Conservation (phyloP, 1,140 invertebrate genomes). For the Hyposmocoma kahamanoa region DNA sequence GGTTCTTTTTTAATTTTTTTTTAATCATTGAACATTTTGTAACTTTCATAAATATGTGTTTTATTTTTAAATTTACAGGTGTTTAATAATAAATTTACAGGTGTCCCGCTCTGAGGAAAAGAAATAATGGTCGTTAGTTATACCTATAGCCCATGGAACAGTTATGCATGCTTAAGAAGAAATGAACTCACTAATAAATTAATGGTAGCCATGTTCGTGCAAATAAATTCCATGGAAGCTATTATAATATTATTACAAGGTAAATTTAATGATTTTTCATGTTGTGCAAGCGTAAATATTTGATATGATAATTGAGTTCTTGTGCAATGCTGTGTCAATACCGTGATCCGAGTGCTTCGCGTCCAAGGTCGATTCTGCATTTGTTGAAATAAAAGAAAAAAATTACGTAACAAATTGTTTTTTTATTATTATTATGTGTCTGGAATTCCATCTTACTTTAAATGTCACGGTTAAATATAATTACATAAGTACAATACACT, state of each 20-base stretch:
- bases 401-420: neutral
- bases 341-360: conserved; percentile 12
- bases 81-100: too few species aligned
- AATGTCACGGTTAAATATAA: neutral
- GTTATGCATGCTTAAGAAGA: neutral
- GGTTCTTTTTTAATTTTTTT: too few species aligned
- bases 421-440: conserved; percentile 1
- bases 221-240: neutral
- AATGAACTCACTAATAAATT: too few species aligned
- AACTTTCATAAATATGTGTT: too few species aligned
- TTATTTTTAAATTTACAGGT: too few species aligned
- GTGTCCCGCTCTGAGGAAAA: too few species aligned
- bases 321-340: conserved; percentile 30
- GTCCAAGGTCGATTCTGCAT: conserved; percentile 23
- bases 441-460: too few species aligned
- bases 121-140: too few species aligned
- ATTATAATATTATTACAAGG: conserved; percentile 2
- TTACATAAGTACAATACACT: conserved; percentile 1
- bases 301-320: conserved; percentile 35
- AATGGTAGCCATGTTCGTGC: too few species aligned
- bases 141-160: too few species aligned
- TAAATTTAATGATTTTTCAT: conserved; percentile 3
- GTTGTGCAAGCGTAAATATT: conserved; percentile 39
- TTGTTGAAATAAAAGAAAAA: neutral
- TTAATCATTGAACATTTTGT: too few species aligned